Conservation (phyloP, 2,797 vertebrate species). For the Carcharodon carcharias region DNA sequence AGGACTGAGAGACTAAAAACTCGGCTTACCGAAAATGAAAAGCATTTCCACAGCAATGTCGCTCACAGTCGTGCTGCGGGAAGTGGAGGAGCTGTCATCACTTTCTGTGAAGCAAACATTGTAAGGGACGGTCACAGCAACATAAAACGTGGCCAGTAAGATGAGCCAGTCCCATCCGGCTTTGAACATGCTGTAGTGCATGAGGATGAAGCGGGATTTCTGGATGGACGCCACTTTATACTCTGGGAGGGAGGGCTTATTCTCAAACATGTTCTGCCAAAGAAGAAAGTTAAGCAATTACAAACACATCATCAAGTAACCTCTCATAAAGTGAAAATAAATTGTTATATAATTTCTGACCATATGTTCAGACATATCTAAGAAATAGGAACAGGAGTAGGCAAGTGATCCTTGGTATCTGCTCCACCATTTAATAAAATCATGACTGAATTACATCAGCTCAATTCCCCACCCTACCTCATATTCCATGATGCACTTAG, state of each 20-base stretch:
- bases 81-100: conserved; percentile 62
- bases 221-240: conserved; percentile 89
- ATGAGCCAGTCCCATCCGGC: conserved; percentile 93
- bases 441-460: neutral
- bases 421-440: neutral
- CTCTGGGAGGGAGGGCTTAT: conserved; percentile 77
- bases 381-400: neutral
- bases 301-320: neutral
- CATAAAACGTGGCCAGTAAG: conserved; percentile 89
- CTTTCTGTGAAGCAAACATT: conserved; percentile 83
- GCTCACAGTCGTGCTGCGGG: conserved; percentile 76
- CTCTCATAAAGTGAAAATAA: neutral
- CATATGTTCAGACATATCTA: neutral
- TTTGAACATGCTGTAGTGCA: conserved; percentile 92
- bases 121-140: conserved; percentile 85
- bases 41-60: conserved; percentile 93
- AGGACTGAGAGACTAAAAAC: neutral
- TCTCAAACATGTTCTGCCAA: conserved; percentile 75
- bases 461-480: neutral
- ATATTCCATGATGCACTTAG: too few relatives aligned
- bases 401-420: neutral
- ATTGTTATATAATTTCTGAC: neutral
- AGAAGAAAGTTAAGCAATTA: neutral
- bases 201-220: conserved; percentile 87
- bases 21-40: conserved; percentile 80